These are phyloP conservation scores for Lycaon pictus DNA, from an alignment of 2,113 vertebrate species.

Conservation along the genomic window DNA sequence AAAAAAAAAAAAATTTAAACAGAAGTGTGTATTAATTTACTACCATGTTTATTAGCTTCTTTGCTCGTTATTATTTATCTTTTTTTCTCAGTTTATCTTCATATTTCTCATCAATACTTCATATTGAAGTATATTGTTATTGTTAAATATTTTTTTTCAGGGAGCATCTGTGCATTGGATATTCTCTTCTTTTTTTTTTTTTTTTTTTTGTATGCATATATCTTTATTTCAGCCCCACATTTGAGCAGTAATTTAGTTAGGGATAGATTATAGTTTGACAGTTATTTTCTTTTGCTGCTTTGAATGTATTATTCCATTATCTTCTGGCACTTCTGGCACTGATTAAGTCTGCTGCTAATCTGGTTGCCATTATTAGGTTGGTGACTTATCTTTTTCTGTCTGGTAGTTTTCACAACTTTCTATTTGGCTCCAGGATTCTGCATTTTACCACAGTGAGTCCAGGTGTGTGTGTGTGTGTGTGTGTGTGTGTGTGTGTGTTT, in stretches of 20 bases:
- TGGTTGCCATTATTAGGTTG: not conserved
- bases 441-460: not conserved
- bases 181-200: not conserved
- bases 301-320: not conserved
- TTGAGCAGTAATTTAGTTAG: constrained; percentile 10
- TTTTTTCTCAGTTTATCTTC: constrained; percentile 13
- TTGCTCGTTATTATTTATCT: not conserved
- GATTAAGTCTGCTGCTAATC: not conserved
- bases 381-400: constrained; percentile 22
- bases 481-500: not conserved
- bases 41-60: not conserved
- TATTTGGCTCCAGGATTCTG: not conserved
- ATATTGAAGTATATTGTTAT: not conserved
- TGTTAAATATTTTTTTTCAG: constrained; percentile 1
- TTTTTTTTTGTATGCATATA: not conserved
- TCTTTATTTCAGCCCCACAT: constrained; percentile 26
- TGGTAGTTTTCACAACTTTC: constrained; percentile 2
- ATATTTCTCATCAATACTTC: not conserved
- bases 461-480: not conserved
- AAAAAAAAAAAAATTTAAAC: not conserved
- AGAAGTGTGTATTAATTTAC: not conserved
- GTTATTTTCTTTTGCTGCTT: not conserved
- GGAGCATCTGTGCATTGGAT: not conserved
- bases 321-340: not conserved
- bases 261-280: not conserved